phyloP scores from a whole-genome alignment of 1,140 invertebrate genomes.

The Drosophila tsacasi region DNA sequence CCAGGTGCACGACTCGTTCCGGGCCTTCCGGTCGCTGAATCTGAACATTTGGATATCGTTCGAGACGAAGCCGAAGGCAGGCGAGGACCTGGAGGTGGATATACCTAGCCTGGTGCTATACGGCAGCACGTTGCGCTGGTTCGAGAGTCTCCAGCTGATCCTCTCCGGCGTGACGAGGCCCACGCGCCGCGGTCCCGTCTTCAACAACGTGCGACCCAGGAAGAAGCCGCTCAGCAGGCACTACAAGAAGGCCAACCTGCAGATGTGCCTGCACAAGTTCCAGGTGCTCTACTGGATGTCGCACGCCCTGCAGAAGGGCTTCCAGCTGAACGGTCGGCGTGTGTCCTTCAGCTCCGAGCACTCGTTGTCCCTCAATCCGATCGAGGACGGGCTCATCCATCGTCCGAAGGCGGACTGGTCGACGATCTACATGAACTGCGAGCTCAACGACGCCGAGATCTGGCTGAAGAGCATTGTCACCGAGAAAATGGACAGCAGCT shows the following conservation, averaged over 20 bases:
- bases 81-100: constrained; percentile 87
- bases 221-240: constrained; percentile 97
- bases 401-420: constrained; percentile 96
- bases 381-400: constrained; percentile 94
- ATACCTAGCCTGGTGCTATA: constrained; percentile 94
- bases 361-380: constrained; percentile 90
- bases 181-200: constrained; percentile 94
- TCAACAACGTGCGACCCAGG: constrained; percentile 92
- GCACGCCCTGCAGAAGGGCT: constrained; percentile 97
- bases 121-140: constrained; percentile 96
- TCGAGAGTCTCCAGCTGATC: constrained; percentile 98
- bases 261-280: constrained; percentile 94
- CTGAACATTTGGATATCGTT: constrained; percentile 94
- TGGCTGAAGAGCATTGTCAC: constrained; percentile 94
- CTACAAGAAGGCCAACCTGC: constrained; percentile 94
- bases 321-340: constrained; percentile 95
- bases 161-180: constrained; percentile 97
- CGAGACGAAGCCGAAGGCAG: constrained; percentile 92
- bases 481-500: constrained; percentile 87
- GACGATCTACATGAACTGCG: constrained; percentile 96
- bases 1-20: constrained; percentile 94
- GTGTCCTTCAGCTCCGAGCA: constrained; percentile 95
- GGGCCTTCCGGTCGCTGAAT: constrained; percentile 97
- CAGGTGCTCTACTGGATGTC: constrained; percentile 99
- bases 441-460: constrained; percentile 95